Evolutionary conservation across 2,113 vertebrate species (phyloP), one percentile per base, ranked within the genome.

Genomic region (Zootoca vivipara): DNA sequence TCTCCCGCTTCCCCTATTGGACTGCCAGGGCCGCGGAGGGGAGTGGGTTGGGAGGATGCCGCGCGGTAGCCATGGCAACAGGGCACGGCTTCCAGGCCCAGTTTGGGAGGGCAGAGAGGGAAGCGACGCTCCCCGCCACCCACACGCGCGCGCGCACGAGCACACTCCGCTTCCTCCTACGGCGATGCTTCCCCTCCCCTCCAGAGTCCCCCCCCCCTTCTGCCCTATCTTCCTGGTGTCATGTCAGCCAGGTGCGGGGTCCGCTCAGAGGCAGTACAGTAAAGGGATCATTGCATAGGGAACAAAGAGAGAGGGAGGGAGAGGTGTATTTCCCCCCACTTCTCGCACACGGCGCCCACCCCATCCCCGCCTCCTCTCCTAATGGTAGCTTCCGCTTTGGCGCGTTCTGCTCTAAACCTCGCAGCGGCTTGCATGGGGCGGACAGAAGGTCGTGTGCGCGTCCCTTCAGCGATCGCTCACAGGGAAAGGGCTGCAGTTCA

Each of bases 1-100:
- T 82, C 40, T 2, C n/a, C 12, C 79, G 35, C 30, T 67, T 46
- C 85, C 62, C 88, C n/a, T 62, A 90, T 92, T 90, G 91, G 93
- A 2, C 64, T 15, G 28, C 13, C 35, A 10, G 67, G 84, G 35
- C 69, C 69, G 85, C 81, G 82, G 90, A 78, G 81, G 83, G 78
- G 74, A 58, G 85, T 16, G 73, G 42, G 85, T 22, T n/a, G 73
- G 72, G 80, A 9, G 62, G 40, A 86, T 77, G 80, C 85, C n/a
- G 24, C 52, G 0, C 26, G 62, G 90, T 82, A 64, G 75, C 83
- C 10, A 77, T 85, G 24, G 89, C 38, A 82, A 92, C 91, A 3
- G 40, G 42, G 33, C n/a, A 8, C 5, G 1, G 20, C 30, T 52
- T 28, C 22, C n/a, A 10, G 20, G 9, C 5, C 70, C 30, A 52